Percentiles rank a stretch among this genome's conserved stretches.
These are phyloP conservation scores for Erpobdella octoculata DNA, from an alignment of 2,888 invertebrate genomes.

Conservation along the genomic window DNA sequence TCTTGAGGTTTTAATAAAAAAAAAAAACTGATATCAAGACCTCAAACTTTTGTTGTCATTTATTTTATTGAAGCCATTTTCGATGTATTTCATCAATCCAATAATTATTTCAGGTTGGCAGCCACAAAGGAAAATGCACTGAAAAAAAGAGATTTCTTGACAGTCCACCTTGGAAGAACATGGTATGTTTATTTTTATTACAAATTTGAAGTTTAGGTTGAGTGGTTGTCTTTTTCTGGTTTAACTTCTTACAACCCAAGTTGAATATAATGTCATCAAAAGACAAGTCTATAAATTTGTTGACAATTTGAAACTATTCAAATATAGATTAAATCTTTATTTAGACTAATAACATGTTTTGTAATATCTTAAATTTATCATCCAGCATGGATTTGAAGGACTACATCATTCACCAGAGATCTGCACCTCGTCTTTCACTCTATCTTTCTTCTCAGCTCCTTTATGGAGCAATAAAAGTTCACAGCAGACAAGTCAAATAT, in stretches of 20 bases:
- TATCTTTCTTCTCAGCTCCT: constrained; percentile 15
- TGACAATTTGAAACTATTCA: background rate
- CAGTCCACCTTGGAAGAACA: background rate
- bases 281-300: background rate
- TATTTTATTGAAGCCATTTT: background rate
- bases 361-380: background rate
- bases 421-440: constrained; percentile 6
- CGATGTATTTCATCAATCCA: background rate
- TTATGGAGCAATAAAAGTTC: constrained; percentile 22
- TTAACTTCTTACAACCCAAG: no score
- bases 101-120: constrained; percentile 8
- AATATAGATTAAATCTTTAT: background rate
- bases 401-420: constrained; percentile 18
- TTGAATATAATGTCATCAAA: no score
- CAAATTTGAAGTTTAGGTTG: no score
- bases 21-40: no score
- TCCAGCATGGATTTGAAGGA: constrained; percentile 15
- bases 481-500: constrained; percentile 20
- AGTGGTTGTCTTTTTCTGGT: no score
- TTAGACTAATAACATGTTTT: no score
- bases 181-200: no score
- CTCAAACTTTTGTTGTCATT: no score
- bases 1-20: no score
- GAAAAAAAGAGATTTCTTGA: constrained; percentile 16
- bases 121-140: constrained; percentile 9